These are phyloP conservation scores for Rattus rattus DNA, from an alignment of 2,113 vertebrate genomes.

Conservation along the genomic window DNA sequence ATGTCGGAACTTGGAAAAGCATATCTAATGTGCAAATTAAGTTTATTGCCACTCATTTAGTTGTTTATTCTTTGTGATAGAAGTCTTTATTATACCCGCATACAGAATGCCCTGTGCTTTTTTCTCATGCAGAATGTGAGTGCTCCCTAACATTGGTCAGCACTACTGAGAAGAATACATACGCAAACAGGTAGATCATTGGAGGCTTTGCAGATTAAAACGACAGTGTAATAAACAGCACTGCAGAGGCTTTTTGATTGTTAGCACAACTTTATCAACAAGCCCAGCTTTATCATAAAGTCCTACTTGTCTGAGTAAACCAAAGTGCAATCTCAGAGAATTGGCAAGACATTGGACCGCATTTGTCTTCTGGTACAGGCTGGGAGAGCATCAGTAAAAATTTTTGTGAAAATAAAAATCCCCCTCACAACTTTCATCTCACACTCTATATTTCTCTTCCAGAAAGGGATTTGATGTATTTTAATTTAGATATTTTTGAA, in stretches of 20 bases:
- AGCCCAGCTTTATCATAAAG: slow-evolving; percentile 61
- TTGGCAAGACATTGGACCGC: neutral
- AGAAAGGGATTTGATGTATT: neutral
- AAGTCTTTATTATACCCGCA: slow-evolving; percentile 86
- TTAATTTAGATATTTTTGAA: neutral
- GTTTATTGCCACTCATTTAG: slow-evolving; percentile 88
- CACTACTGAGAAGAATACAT: slow-evolving; percentile 60
- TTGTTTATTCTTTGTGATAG: slow-evolving; percentile 86
- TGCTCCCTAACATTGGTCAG: slow-evolving; percentile 61
- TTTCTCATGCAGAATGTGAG: slow-evolving; percentile 64
- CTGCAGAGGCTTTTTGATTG: slow-evolving; percentile 72
- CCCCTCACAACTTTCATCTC: neutral
- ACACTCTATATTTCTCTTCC: neutral
- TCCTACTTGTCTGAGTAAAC: slow-evolving; percentile 49
- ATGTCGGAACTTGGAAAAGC: slow-evolving; percentile 90
- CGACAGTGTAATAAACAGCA: slow-evolving; percentile 47
- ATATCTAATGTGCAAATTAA: slow-evolving; percentile 91
- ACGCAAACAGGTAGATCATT: slow-evolving; percentile 50
- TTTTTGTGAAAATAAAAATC: neutral
- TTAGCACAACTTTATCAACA: slow-evolving; percentile 63
- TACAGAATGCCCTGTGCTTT: slow-evolving; percentile 75
- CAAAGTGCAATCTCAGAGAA: slow-evolving; percentile 54
- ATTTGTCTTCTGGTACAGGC: neutral
- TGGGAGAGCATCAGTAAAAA: neutral
- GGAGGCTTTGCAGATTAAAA: slow-evolving; percentile 63